Base-by-base conservation (phyloP, 2,797 vertebrate genomes). In the Pipistrellus pipistrellus region DNA sequence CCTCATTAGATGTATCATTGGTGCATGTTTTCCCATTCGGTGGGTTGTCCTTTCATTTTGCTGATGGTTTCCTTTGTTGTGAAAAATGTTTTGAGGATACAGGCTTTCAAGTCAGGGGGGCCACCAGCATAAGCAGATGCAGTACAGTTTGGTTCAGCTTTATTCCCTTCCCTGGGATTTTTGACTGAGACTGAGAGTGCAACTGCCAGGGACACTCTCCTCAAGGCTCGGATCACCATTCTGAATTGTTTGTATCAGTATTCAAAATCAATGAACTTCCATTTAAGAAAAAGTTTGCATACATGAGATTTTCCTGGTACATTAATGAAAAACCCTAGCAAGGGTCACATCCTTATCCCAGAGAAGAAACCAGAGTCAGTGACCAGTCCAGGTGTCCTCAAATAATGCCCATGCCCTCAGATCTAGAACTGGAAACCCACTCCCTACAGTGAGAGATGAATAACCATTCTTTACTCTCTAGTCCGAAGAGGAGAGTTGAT, bases 241-340 rank as follows among this genome's bases (percentile, higher is more conserved):
- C 57, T 92, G 38, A 93, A 92, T 27, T 80, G 15, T 10, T 92
- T 66, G 68, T 4, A 78, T 78, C 59, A 90, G 76, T 92, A 57
- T 92, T 90, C 6, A 1, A 46, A 62, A 93, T 90, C 15, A 11
- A n/a, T 78, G 30, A 27, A 62, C 18, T 57, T 3, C 27, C 87
- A 44, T 51, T 87, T 77, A 93, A 59, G 35, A 90, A 93, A 88
- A 76, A 2, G 2, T 59, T 93, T 93, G 20, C 32, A 57, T 68
- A 90, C 30, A 85, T 82, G 44, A 53, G 32, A 88, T 32, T 94
- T 77, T 30, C 32, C 27, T 64, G 13, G 41, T 18, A 80, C 83
- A 76, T 76, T 30, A 95, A 20, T n/a, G 71, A 91, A 86, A 9
- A 84, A 6, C 13, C 35, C 17, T 88, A 76, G 41, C 35, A 80